Conservation (phyloP, 2,888 invertebrate genomes). For the Scotopteryx bipunctaria region DNA sequence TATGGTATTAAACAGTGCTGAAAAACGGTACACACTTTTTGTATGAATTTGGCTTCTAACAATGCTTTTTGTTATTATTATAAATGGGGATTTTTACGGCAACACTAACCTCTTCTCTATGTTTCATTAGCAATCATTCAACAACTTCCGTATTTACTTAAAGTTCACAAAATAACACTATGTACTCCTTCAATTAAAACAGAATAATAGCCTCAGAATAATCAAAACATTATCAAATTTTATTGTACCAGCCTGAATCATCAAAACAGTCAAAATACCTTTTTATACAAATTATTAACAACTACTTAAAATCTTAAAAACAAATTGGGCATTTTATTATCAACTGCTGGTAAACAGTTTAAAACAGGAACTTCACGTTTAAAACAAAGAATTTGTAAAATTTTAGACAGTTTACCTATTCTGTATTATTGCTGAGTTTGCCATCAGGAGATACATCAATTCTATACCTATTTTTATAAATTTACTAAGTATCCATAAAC, state of each 20-base stretch:
- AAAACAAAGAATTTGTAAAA: not conserved
- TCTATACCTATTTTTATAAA: not conserved
- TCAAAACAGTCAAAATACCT: conserved; percentile 3
- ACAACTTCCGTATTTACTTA: too few species aligned
- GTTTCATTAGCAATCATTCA: too few species aligned
- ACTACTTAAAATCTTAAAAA: conserved; percentile 3
- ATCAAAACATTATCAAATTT: not conserved
- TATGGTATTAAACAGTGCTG: too few species aligned
- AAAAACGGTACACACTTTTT: too few species aligned
- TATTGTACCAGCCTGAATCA: not conserved
- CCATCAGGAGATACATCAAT: conserved; percentile 2
- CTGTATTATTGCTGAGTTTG: not conserved
- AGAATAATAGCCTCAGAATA: conserved; percentile 4
- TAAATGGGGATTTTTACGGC: too few species aligned
- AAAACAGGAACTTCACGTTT: conserved; percentile 26
- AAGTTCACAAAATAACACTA: too few species aligned
- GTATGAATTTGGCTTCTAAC: too few species aligned
- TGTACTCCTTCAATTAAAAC: too few species aligned
- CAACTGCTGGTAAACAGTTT: not conserved
- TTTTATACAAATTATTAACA: conserved; percentile 12
- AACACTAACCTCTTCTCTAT: too few species aligned
- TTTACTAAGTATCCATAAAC: not conserved
- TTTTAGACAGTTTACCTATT: not conserved
- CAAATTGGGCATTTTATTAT: not conserved
- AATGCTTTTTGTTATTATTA: too few species aligned